phyloP scores from a whole-genome alignment of 2,797 vertebrate genomes.

The Apogon hyalosoma region DNA sequence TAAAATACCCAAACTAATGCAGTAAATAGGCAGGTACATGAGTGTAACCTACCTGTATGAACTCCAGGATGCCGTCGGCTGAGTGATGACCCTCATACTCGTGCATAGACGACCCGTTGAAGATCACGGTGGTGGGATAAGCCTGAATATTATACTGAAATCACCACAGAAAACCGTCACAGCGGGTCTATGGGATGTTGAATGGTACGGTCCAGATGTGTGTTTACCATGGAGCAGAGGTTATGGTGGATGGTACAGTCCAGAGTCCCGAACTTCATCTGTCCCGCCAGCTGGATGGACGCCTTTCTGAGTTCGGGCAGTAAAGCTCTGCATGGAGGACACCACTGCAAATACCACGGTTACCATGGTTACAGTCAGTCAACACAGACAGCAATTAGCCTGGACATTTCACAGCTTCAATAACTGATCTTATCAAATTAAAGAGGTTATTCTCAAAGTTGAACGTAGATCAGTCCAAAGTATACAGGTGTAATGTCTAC shows the following conservation, averaged over 20 bases:
- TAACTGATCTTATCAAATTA: no score
- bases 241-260: slow-evolving; percentile 95
- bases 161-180: neutral
- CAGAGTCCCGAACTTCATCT: slow-evolving; percentile 93
- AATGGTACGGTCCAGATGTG: neutral
- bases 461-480: no score
- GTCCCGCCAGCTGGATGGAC: slow-evolving; percentile 92
- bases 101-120: slow-evolving; percentile 93
- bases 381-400: no score
- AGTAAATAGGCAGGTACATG: no score
- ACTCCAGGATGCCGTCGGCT: slow-evolving; percentile 94
- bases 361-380: neutral
- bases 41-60: slow-evolving; percentile 88
- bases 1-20: no score
- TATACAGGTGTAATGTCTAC: no score
- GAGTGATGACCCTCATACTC: slow-evolving; percentile 97
- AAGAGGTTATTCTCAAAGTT: no score
- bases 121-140: slow-evolving; percentile 95
- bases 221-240: slow-evolving; percentile 85
- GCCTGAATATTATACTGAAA: slow-evolving; percentile 94
- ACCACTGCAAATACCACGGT: slow-evolving; percentile 86
- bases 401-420: no score
- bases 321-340: slow-evolving; percentile 94
- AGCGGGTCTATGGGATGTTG: neutral
- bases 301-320: slow-evolving; percentile 96